These are phyloP conservation scores for Cyprinella venusta DNA, from an alignment of 2,797 vertebrate genomes.

Conservation along the genomic window DNA sequence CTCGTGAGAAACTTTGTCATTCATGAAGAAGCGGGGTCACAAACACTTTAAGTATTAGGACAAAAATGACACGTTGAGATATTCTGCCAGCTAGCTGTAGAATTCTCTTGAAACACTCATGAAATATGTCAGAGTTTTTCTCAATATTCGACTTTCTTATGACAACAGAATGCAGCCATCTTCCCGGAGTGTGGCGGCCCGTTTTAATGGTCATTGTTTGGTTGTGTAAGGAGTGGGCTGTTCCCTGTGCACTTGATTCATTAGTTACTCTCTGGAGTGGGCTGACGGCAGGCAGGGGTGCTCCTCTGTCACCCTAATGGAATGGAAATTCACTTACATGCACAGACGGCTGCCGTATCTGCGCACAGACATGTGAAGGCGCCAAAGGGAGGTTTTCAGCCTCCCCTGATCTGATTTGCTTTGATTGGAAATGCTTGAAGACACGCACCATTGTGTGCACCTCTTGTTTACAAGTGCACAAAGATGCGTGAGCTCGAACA, in stretches of 20 bases:
- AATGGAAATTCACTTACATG: conserved; percentile 61
- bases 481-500: conserved; percentile 12
- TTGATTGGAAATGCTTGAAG: conserved; percentile 55
- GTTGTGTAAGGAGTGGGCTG: conserved; percentile 49
- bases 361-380: conserved; percentile 59
- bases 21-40: neutral
- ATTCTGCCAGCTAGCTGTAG: conserved; percentile 15
- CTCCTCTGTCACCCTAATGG: conserved; percentile 58
- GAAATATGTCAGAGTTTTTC: conserved; percentile 27
- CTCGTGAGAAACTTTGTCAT: conserved; percentile 17
- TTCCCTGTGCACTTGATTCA: conserved; percentile 56
- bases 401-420: conserved; percentile 59
- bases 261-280: conserved; percentile 57
- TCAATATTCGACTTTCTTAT: conserved; percentile 14
- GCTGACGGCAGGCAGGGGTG: conserved; percentile 45
- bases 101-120: conserved; percentile 1
- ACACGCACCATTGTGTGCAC: conserved; percentile 21
- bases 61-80: conserved; percentile 26
- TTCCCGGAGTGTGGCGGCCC: conserved; percentile 24
- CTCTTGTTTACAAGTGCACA: conserved; percentile 43
- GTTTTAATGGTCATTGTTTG: conserved; percentile 60
- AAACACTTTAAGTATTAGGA: conserved; percentile 13
- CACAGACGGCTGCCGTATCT: conserved; percentile 49
- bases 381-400: conserved; percentile 56
- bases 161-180: conserved; percentile 40